Percentiles rank a stretch among this genome's conserved stretches.
phyloP scores from a whole-genome alignment of 2,888 invertebrate genomes.

The Agrochola lota region DNA sequence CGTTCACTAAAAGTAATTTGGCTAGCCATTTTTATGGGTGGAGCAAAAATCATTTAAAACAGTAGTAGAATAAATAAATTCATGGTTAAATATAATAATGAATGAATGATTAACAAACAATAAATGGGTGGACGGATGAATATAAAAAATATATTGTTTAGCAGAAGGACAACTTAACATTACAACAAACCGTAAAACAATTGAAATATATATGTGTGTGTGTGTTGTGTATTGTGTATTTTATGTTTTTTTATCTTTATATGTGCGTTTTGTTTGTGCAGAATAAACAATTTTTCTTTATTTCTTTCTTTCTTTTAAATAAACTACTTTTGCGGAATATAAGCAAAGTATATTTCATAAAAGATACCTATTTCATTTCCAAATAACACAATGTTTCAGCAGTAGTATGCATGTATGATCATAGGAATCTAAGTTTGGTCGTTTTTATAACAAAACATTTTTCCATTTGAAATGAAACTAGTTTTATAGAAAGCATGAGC shows the following conservation, averaged over 20 bases:
- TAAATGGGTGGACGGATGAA: conserved; percentile 59
- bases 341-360: conserved; percentile 10
- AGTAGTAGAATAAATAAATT: conserved; percentile 5
- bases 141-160: conserved; percentile 29
- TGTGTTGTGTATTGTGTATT: too few relatives aligned
- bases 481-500: neutral
- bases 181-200: neutral
- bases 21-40: neutral
- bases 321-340: conserved; percentile 27
- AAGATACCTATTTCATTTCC: conserved; percentile 21
- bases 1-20: neutral
- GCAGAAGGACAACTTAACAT: neutral
- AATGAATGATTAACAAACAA: conserved; percentile 18
- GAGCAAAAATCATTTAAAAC: neutral
- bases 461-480: conserved; percentile 2
- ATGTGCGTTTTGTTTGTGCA: too few relatives aligned
- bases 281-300: too few relatives aligned
- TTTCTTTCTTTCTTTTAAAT: too few relatives aligned
- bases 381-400: neutral
- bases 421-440: conserved; percentile 58
- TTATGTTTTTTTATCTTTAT: too few relatives aligned
- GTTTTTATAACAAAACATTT: conserved; percentile 27
- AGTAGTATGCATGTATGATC: conserved; percentile 19
- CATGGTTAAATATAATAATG: neutral
- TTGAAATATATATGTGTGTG: too few relatives aligned